phyloP scores from a whole-genome alignment of 2,888 invertebrate species.

The Zele albiditarsus region DNA sequence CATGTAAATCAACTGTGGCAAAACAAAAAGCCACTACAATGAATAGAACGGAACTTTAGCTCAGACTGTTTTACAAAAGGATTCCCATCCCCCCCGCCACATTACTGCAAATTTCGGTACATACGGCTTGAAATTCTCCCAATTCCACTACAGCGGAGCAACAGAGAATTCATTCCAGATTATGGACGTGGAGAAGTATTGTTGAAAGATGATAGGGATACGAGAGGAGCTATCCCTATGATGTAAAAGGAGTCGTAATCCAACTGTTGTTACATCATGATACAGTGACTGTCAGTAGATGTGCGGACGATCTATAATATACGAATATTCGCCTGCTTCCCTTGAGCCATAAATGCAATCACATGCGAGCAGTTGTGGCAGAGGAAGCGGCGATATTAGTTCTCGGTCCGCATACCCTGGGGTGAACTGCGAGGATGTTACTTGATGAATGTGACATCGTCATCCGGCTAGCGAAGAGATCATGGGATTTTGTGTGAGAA shows the following conservation, averaged over 20 bases:
- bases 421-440: conserved; percentile 34
- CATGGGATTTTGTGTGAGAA: conserved; percentile 19
- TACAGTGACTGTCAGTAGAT: conserved; percentile 7
- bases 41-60: too few relatives aligned
- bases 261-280: conserved; percentile 1
- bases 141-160: neutral
- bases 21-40: too few relatives aligned
- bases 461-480: conserved; percentile 32
- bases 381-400: conserved; percentile 52
- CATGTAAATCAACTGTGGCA: too few relatives aligned
- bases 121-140: neutral
- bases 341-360: conserved; percentile 51
- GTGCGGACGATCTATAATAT: conserved; percentile 42
- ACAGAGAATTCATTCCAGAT: neutral
- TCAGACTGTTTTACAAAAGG: too few relatives aligned
- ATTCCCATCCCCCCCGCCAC: too few relatives aligned
- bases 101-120: neutral
- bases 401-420: conserved; percentile 43
- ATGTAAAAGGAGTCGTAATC: neutral
- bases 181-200: neutral
- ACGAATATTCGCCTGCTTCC: conserved; percentile 48
- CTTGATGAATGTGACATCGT: conserved; percentile 44
- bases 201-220: neutral
- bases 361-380: conserved; percentile 46
- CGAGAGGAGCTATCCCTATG: too few relatives aligned